Conservation (phyloP, 2,797 vertebrate species). For the Darevskia nairensis region DNA sequence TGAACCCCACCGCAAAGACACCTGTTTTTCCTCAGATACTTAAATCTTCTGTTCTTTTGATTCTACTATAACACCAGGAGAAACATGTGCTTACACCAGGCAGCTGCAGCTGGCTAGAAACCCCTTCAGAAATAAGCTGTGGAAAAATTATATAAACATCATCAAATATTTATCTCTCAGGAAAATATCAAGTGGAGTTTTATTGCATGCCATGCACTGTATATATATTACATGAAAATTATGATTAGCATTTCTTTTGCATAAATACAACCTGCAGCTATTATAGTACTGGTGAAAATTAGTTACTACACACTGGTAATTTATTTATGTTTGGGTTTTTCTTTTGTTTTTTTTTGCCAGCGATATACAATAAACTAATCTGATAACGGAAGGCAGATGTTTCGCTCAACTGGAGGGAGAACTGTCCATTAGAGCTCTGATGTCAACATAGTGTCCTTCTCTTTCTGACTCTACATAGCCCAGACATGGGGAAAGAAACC, state of each 20-base stretch:
- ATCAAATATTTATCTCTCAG: slow-evolving; percentile 74
- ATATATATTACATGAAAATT: slow-evolving; percentile 68
- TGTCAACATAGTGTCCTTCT: no score
- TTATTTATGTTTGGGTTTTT: slow-evolving; percentile 42
- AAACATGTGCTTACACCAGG: slow-evolving; percentile 57
- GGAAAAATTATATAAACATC: slow-evolving; percentile 66
- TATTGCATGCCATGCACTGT: slow-evolving; percentile 50
- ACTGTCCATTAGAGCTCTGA: no score
- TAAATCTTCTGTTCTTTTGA: slow-evolving; percentile 51
- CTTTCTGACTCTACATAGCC: no score
- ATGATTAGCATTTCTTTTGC: slow-evolving; percentile 59
- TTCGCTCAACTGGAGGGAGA: no score
- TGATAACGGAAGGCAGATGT: no score
- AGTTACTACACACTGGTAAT: slow-evolving; percentile 53
- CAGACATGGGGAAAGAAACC: no score
- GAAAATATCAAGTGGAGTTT: slow-evolving; percentile 63
- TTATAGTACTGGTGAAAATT: slow-evolving; percentile 52
- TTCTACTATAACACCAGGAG: slow-evolving; percentile 41
- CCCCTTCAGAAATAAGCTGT: slow-evolving; percentile 53
- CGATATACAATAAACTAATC: not conserved
- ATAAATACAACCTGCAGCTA: slow-evolving; percentile 9
- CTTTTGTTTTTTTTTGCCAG: not conserved
- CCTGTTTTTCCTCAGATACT: slow-evolving; percentile 35
- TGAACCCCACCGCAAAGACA: not conserved
- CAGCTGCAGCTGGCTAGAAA: slow-evolving; percentile 62